Evolutionary conservation across 2,113 vertebrate genomes (phyloP).

Genomic region (Dasyornis broadbenti): DNA sequence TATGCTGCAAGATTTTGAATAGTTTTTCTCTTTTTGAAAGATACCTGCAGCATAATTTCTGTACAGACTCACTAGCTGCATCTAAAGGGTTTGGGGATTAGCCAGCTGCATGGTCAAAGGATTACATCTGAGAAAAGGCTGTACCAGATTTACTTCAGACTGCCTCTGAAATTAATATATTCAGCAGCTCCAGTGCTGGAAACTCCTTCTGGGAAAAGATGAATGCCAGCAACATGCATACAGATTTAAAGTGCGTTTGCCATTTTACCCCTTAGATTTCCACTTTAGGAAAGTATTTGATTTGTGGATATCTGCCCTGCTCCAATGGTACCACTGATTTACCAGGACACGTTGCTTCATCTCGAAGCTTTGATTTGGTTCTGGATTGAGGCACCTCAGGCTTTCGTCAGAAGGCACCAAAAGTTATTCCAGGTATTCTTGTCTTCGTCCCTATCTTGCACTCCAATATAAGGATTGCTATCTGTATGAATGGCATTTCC

Average conservation of each 20-base stretch:
- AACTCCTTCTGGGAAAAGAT: neutral
- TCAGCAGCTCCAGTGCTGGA: neutral
- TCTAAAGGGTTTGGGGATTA: neutral
- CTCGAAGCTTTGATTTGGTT: neutral
- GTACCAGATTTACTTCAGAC: neutral
- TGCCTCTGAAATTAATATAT: neutral
- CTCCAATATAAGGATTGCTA: neutral
- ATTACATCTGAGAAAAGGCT: neutral
- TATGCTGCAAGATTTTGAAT: neutral
- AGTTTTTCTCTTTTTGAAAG: conserved; percentile 2
- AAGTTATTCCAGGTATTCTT: neutral
- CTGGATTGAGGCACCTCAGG: neutral
- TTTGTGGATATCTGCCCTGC: neutral
- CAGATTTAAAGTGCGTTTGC: neutral
- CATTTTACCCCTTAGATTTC: neutral
- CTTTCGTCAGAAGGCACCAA: neutral
- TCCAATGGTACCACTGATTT: neutral
- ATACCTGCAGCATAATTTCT: neutral
- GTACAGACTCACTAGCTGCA: neutral
- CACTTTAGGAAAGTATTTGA: neutral
- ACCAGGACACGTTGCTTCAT: neutral
- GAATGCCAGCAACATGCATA: neutral
- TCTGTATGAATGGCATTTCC: neutral
- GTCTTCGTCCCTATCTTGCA: neutral
- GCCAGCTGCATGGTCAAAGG: neutral